Evolutionary conservation across 2,113 vertebrate species (phyloP).

Genomic region (Centropus unirufus): DNA sequence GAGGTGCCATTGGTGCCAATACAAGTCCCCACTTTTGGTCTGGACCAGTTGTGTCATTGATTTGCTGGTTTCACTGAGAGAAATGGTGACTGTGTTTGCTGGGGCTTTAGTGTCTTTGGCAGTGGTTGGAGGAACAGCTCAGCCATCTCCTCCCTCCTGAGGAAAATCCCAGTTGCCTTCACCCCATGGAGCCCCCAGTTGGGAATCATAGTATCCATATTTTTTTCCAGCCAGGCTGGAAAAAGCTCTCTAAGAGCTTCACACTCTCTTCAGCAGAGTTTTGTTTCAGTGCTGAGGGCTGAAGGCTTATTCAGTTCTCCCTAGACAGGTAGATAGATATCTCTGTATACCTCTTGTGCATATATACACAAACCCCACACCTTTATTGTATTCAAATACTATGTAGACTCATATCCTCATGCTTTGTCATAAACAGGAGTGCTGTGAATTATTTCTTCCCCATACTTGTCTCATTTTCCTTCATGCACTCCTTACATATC

Average conservation of each 20-base stretch:
- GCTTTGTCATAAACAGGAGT: not conserved
- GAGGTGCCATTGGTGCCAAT: not conserved
- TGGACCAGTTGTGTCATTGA: not conserved
- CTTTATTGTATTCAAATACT: not conserved
- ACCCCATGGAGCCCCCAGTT: too few species aligned
- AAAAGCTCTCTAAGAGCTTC: too few species aligned
- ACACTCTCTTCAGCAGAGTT: not conserved
- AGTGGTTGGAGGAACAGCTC: not conserved
- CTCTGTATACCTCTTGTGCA: not conserved
- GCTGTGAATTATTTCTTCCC: not conserved
- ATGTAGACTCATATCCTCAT: not conserved
- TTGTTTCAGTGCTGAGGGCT: not conserved
- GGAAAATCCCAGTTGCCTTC: not conserved
- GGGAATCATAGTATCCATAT: too few species aligned
- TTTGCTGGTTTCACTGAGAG: not conserved
- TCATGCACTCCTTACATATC: not conserved
- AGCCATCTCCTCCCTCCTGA: not conserved
- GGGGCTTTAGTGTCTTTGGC: not conserved
- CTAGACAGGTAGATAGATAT: not conserved
- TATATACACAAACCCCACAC: too few species aligned
- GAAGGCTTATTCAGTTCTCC: not conserved
- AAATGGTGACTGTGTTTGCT: rapidly evolving
- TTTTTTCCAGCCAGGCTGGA: too few species aligned
- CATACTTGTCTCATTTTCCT: not conserved
- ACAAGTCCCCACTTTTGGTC: not conserved